phyloP scores from a whole-genome alignment of 2,888 invertebrate species.

The Pristionchus exspectatus region DNA sequence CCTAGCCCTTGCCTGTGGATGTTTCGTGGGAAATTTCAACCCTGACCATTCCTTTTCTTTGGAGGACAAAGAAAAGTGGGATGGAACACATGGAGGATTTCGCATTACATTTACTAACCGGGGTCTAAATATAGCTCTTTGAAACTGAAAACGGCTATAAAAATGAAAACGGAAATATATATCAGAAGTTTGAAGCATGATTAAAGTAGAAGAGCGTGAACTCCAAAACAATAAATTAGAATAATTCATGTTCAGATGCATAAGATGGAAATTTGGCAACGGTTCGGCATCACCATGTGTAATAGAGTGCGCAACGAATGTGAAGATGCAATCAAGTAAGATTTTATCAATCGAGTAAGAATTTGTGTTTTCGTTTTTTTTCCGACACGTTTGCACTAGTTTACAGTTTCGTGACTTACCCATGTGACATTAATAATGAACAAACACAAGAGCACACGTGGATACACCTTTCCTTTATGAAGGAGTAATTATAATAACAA shows the following conservation, averaged over 20 bases:
- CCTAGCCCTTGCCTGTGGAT: background rate
- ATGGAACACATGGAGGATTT: background rate
- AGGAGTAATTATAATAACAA: too few species aligned
- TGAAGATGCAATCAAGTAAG: conserved; percentile 41
- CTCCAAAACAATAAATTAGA: background rate
- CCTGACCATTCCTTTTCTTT: too few species aligned
- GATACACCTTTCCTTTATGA: too few species aligned
- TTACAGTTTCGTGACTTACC: too few species aligned
- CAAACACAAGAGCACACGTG: too few species aligned
- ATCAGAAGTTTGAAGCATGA: background rate
- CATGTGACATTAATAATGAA: too few species aligned
- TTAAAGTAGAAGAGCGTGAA: background rate
- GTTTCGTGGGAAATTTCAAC: too few species aligned
- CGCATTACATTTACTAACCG: background rate
- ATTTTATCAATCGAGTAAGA: background rate
- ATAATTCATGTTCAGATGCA: background rate
- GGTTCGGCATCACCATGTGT: conserved; percentile 20
- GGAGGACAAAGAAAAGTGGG: background rate
- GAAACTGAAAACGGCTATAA: background rate
- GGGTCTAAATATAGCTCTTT: background rate
- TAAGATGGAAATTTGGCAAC: conserved; percentile 26
- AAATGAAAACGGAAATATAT: background rate
- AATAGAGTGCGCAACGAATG: background rate
- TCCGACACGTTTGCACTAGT: too few species aligned
- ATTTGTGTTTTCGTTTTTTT: too few species aligned